Percentiles rank a stretch among this genome's conserved stretches.
These are phyloP conservation scores for Lepidocyrtoides sp. DNA, from an alignment of 2,888 invertebrate species.

Conservation along the genomic window DNA sequence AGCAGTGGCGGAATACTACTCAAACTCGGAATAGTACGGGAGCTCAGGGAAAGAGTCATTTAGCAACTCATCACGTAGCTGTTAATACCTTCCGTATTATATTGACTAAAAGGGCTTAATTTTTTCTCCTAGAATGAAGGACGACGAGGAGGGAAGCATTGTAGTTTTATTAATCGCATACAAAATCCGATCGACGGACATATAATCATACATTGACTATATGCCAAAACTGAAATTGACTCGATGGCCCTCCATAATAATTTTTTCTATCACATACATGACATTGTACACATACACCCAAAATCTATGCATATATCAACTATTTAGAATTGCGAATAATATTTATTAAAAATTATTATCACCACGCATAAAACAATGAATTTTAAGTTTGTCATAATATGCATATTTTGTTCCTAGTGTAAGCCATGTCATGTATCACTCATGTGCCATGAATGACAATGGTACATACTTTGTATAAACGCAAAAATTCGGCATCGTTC, in stretches of 20 bases:
- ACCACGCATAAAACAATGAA: background rate
- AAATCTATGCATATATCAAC: no score
- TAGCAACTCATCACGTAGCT: constrained; percentile 69
- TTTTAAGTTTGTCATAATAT: no score
- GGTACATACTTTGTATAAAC: no score
- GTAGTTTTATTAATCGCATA: constrained; percentile 32
- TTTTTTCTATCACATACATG: background rate
- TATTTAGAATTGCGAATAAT: background rate
- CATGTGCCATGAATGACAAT: no score
- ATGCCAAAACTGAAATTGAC: background rate
- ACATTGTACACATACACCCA: no score
- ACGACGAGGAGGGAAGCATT: background rate
- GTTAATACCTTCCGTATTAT: constrained; percentile 67
- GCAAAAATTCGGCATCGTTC: no score
- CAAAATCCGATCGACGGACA: background rate
- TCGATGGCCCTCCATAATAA: background rate
- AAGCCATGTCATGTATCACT: no score
- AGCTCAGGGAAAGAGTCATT: constrained; percentile 61
- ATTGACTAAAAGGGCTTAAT: constrained; percentile 68
- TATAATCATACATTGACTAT: background rate
- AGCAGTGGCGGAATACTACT: constrained; percentile 23
- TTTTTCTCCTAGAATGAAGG: constrained; percentile 67
- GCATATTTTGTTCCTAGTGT: no score
- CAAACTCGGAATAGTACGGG: no score
- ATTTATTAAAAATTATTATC: background rate